Base-by-base conservation (phyloP, 2,113 vertebrate species). In the Barbus barbus region DNA sequence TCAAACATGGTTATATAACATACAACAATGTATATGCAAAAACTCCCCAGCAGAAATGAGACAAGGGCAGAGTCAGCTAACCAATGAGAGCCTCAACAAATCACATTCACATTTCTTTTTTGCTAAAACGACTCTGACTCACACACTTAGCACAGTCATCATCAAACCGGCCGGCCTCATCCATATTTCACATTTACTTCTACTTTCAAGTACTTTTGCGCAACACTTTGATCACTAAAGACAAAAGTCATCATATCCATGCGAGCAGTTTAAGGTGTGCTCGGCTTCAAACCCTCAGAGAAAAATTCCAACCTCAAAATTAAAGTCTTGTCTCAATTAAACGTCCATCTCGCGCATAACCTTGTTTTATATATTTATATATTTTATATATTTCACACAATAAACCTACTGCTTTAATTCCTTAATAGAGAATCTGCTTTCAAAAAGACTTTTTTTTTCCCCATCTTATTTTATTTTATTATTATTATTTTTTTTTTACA, bases 181-280 rank as follows among this genome's bases (percentile, higher is more conserved):
- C 78, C 82, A 89, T 91, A 88, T 90, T 91, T 91, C 87, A 91
- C 84, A 76, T 89, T 89, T 82, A 78, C 86, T 90, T 89, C 86
- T 88, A 86, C 88, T 89, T 86, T 87, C 85, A 85, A 85, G 83
- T 78, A 88, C 86, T 89, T 89, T 84, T 73, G 63, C 38, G 12
- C 65, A 51, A 5, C 24, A 76, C 87, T 90, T 86, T 90, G 88
- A 91, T 91, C 89, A 87, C 84, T 78, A 77, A 86, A 86, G 83
- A 88, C 82, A 90, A 88, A 89, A 86, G 81, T 78, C 81, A 53
- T 89, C 81, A 76, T 84, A 80, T 88, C 78, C 41, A 26, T 84
- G 83, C 48, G 44, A 83, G 81, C 84, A 67, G 83, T 85, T 84
- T 84, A 87, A 48, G 85, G 84, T 86, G 83, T 65, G 81, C 84